Base-by-base conservation (phyloP, 2,888 invertebrate genomes). In the Gnatocerus cornutus region DNA sequence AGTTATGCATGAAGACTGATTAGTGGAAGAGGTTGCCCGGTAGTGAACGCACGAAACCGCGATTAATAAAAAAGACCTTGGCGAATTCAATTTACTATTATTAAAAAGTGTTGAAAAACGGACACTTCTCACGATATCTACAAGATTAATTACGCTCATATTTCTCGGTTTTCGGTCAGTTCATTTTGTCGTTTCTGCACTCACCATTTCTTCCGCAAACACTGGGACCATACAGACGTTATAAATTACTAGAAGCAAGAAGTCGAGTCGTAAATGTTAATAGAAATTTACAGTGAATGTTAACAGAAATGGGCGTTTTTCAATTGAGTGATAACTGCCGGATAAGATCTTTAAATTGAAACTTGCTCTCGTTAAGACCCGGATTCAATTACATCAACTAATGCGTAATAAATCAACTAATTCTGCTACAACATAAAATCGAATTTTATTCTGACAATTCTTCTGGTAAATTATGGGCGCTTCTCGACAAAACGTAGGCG, bases 1-100 rank as follows among this genome's bases (percentile, higher is more conserved):
- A 67, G 50, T 29, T 52, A 59, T 59, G 66, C 58, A 67, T 67
- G 59, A 67, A 50, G 66, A 50, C 48, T 67, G 66, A 67, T 59
- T 67, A 67, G 53, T 41, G 41, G 13, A 58, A 21, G 43, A 55
- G 45, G 39, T 12, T 45, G 64, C 4, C 13, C 45, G 45, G 43
- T 37, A 43, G 52, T 63, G 29, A 53, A 63, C 39, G 65, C 65
- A 56, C 56, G 65, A 56, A 65, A 56, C 46, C 46, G n/a, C 65
- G 13, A 65, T 65, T 65, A 48, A 65, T 46, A 48, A 58, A 59
- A 67, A 67, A 59, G 30, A 58, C 59, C 58, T 41, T 59, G 59
- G 37, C 58, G 12, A 50, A 58, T 52, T 46, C 56, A 65, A 65
- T 65, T 65, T 65, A 37, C 37, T 37, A n/a, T 65, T 48, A 65